phyloP scores from a whole-genome alignment of 2,113 vertebrate genomes.

The Vidua chalybeata region DNA sequence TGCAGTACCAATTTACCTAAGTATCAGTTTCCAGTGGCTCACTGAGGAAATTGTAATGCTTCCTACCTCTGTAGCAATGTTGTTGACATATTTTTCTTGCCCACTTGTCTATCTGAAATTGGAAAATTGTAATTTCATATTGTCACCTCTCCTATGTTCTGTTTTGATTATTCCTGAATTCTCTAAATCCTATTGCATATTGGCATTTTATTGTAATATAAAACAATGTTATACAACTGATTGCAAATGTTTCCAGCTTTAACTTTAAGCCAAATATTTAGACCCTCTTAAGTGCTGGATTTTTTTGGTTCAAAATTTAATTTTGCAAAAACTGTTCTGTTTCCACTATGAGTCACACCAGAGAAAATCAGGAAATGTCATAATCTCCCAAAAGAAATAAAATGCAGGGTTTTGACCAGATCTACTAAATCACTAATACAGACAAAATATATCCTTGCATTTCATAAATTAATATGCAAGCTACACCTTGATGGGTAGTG shows the following conservation, averaged over 20 bases:
- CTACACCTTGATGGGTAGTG: background rate
- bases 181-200: background rate
- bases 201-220: background rate
- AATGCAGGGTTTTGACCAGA: background rate
- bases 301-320: background rate
- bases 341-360: background rate
- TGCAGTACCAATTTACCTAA: background rate
- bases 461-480: background rate
- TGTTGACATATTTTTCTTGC: background rate
- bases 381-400: background rate
- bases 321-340: background rate
- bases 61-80: background rate
- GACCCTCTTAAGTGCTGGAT: background rate
- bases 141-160: background rate
- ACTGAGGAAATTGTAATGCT: background rate
- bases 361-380: constrained; percentile 13
- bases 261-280: background rate
- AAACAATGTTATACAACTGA: background rate
- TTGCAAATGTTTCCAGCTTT: background rate
- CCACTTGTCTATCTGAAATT: background rate
- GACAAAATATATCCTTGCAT: background rate
- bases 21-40: background rate
- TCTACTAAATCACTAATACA: background rate
- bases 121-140: background rate
- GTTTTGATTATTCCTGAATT: background rate